Evolutionary conservation across 2,888 invertebrate genomes (phyloP).

Genomic region (Adineta ricciae): DNA sequence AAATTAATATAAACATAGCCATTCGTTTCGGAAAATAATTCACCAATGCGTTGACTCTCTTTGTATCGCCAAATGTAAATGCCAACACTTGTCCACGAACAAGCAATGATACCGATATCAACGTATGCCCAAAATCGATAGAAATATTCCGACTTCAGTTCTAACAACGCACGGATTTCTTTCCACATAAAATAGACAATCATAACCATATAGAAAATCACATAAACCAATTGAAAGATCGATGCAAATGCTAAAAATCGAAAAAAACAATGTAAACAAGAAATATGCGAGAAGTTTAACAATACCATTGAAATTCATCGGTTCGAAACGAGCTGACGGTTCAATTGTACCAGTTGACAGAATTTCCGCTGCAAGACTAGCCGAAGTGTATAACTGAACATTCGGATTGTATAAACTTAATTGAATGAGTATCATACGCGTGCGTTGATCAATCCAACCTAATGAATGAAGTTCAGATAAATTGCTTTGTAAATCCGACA

Average conservation of each 20-base stretch:
- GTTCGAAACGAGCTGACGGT: too few species aligned
- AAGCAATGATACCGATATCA: conserved; percentile 41
- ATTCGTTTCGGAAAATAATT: conserved; percentile 47
- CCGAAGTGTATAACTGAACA: conserved; percentile 43
- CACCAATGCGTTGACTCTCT: too few species aligned
- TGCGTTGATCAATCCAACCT: conserved; percentile 47
- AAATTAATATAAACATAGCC: conserved; percentile 49
- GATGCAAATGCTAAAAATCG: conserved; percentile 36
- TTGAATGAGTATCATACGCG: too few species aligned
- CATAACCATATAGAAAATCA: conserved; percentile 37
- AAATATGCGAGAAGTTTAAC: too few species aligned
- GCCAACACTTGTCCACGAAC: too few species aligned
- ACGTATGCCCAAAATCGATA: background rate
- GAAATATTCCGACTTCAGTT: conserved; percentile 37
- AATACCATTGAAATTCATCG: too few species aligned
- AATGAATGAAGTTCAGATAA: conserved; percentile 45
- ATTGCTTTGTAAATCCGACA: conserved; percentile 39
- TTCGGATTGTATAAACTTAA: conserved; percentile 51
- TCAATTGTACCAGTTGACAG: too few species aligned
- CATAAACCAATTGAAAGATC: conserved; percentile 43
- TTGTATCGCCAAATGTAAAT: too few species aligned
- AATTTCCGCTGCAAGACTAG: too few species aligned
- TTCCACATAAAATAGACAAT: conserved; percentile 42
- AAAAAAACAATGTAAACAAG: too few species aligned
- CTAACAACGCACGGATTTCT: conserved; percentile 31